These are phyloP conservation scores for Zaprionus inermis DNA, from an alignment of 1,140 invertebrate species.

Conservation along the genomic window DNA sequence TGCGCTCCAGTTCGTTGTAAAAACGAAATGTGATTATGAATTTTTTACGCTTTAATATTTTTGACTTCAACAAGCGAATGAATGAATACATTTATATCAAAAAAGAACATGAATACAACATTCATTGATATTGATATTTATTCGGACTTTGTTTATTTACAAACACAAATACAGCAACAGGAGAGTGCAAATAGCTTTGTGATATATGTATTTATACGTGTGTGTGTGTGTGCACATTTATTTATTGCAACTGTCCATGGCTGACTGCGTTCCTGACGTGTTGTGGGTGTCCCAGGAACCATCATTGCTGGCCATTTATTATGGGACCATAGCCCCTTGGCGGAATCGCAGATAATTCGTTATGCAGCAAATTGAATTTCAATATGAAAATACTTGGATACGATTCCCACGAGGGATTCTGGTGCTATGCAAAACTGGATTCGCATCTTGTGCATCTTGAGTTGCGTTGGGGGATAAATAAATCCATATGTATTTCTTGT, in stretches of 20 bases:
- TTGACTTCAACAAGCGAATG: constrained; percentile 32
- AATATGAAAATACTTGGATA: constrained; percentile 35
- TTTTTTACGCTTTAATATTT: constrained; percentile 26
- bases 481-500: constrained; percentile 65
- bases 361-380: constrained; percentile 68
- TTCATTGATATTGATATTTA: constrained; percentile 54
- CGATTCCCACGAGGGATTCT: neutral
- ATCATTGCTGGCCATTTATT: constrained; percentile 20
- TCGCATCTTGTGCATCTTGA: neutral
- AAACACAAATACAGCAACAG: neutral
- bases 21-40: constrained; percentile 14
- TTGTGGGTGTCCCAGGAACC: neutral
- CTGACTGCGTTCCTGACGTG: constrained; percentile 4
- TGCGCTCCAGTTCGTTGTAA: neutral
- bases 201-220: constrained; percentile 45
- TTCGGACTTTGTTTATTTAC: constrained; percentile 9
- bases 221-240: constrained; percentile 45
- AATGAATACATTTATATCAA: constrained; percentile 18
- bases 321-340: constrained; percentile 10
- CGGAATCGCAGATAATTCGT: constrained; percentile 28
- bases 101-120: constrained; percentile 23
- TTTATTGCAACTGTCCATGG: constrained; percentile 50
- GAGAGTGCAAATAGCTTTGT: constrained; percentile 46
- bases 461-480: constrained; percentile 56
- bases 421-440: constrained; percentile 7